These are phyloP conservation scores for Hypselothyrea guttata DNA, from an alignment of 2,888 invertebrate species.

Conservation along the genomic window DNA sequence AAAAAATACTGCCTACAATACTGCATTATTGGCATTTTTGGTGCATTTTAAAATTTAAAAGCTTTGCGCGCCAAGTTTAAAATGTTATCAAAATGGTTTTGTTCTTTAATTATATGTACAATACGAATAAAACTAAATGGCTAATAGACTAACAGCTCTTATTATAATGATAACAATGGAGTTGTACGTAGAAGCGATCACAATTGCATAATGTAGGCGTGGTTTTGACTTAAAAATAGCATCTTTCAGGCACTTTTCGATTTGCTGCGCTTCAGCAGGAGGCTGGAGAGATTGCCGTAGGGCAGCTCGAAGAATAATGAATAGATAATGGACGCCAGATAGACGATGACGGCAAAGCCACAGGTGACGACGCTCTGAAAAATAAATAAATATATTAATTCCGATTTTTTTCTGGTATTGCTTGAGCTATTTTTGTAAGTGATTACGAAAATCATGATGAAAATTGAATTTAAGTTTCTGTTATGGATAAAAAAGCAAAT, in stretches of 20 bases:
- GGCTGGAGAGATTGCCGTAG: slow-evolving; percentile 79
- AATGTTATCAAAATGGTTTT: not conserved
- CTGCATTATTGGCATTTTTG: too few species aligned
- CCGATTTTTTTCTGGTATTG: too few species aligned
- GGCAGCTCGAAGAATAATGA: slow-evolving; percentile 81
- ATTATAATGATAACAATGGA: slow-evolving; percentile 36
- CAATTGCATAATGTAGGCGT: slow-evolving; percentile 64
- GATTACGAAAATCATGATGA: too few species aligned
- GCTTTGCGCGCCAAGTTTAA: not conserved
- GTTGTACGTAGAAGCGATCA: slow-evolving; percentile 71
- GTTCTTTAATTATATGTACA: slow-evolving; percentile 14
- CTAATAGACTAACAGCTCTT: slow-evolving; percentile 19
- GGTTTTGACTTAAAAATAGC: slow-evolving; percentile 41
- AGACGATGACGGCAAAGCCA: slow-evolving; percentile 80
- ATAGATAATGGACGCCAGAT: slow-evolving; percentile 78
- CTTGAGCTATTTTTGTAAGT: too few species aligned
- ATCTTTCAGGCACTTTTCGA: slow-evolving; percentile 60
- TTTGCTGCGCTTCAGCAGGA: slow-evolving; percentile 56
- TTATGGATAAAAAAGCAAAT: too few species aligned
- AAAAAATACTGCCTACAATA: too few species aligned
- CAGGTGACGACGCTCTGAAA: slow-evolving; percentile 77
- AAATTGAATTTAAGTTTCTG: too few species aligned
- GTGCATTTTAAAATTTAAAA: too few species aligned
- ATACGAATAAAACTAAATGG: slow-evolving; percentile 36
- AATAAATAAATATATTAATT: too few species aligned